Evolutionary conservation across 2,113 vertebrate species (phyloP).

Genomic region (Apteryx owenii): DNA sequence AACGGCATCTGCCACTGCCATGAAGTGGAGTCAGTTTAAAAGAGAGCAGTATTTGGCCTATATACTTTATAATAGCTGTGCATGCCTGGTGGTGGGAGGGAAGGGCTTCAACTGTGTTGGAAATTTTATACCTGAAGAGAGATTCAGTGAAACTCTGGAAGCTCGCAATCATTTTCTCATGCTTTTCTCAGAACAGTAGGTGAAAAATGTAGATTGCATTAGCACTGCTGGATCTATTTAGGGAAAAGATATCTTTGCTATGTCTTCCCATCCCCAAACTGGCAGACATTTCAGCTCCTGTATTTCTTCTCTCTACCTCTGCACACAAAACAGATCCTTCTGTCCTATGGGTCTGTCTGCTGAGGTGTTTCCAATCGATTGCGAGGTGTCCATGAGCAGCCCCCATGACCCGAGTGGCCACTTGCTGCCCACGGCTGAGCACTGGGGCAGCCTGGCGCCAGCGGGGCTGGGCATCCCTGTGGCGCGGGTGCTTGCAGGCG

Average conservation of each 20-base stretch:
- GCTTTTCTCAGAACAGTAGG: background rate
- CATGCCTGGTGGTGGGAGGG: background rate
- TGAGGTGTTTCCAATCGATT: background rate
- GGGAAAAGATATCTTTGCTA: background rate
- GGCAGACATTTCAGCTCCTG: background rate
- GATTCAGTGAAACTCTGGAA: slow-evolving; percentile 14
- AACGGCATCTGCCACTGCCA: background rate
- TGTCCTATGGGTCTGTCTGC: background rate
- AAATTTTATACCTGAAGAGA: slow-evolving; percentile 18
- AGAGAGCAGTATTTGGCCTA: background rate
- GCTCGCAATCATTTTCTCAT: background rate
- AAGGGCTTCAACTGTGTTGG: background rate
- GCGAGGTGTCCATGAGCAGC: background rate
- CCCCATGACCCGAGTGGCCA: background rate
- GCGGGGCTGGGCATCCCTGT: no score
- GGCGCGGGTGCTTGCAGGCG: no score
- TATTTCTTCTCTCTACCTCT: background rate
- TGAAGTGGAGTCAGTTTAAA: background rate
- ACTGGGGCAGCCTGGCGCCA: background rate
- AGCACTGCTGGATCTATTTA: background rate
- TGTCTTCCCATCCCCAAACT: background rate
- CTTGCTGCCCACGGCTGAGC: background rate
- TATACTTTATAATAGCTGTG: background rate
- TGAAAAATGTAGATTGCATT: slow-evolving; percentile 3
- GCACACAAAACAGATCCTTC: background rate